Evolutionary conservation across 1,140 invertebrate species (phyloP).

Genomic region (Drosophila ficusphila): DNA sequence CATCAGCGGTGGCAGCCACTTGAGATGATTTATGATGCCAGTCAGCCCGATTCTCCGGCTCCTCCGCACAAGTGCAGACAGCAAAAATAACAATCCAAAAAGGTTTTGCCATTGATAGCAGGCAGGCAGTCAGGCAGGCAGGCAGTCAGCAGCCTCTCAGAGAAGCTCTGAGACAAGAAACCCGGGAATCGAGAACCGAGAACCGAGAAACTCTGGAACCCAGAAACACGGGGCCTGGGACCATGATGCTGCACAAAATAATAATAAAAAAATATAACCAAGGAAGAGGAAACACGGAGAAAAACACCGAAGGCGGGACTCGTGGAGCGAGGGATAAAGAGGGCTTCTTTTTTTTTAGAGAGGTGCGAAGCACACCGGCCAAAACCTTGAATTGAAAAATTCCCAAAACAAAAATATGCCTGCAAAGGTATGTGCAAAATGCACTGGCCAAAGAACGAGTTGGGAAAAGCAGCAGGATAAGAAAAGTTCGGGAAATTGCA

Average conservation of each 20-base stretch:
- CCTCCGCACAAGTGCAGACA: slow-evolving; percentile 61
- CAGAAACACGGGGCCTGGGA: slow-evolving; percentile 10
- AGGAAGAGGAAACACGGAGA: slow-evolving; percentile 15
- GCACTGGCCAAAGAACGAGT: background rate
- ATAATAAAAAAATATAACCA: no score
- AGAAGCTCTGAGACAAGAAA: background rate
- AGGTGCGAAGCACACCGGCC: slow-evolving; percentile 60
- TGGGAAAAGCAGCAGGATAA: background rate
- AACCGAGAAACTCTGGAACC: background rate
- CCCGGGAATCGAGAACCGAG: background rate
- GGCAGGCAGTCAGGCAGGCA: slow-evolving; percentile 24
- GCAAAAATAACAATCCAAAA: slow-evolving; percentile 65
- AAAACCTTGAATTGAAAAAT: slow-evolving; percentile 79
- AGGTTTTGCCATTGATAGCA: slow-evolving; percentile 69
- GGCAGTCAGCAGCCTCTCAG: slow-evolving; percentile 17
- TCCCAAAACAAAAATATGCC: slow-evolving; percentile 52
- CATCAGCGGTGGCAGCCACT: slow-evolving; percentile 47
- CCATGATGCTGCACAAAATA: slow-evolving; percentile 42
- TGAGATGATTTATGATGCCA: slow-evolving; percentile 81
- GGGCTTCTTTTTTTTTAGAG: slow-evolving; percentile 11
- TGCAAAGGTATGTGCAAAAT: slow-evolving; percentile 24
- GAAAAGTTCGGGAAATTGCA: no score
- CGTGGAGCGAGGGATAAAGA: background rate
- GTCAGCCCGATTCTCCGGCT: slow-evolving; percentile 27
- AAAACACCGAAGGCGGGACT: slow-evolving; percentile 9